These are phyloP conservation scores for Panopea generosa DNA, from an alignment of 2,888 invertebrate species.

Conservation along the genomic window DNA sequence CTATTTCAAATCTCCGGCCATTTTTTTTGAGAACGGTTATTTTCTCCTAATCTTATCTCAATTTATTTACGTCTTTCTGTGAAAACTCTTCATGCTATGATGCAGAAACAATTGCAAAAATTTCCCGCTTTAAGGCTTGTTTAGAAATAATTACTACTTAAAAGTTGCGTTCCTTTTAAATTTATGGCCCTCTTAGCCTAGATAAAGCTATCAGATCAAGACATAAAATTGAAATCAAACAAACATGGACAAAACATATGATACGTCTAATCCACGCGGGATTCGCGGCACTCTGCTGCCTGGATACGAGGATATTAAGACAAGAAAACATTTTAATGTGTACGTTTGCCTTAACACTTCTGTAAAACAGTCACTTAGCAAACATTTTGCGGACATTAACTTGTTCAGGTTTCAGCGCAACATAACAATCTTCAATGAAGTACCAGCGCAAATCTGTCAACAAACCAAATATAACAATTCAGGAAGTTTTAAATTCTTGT, in stretches of 20 bases:
- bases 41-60: too few species aligned
- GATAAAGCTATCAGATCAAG: neutral
- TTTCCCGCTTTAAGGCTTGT: too few species aligned
- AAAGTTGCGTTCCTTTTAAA: too few species aligned
- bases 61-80: too few species aligned
- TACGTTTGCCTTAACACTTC: conserved; percentile 17
- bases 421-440: neutral
- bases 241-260: neutral
- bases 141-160: too few species aligned
- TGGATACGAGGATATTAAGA: conserved; percentile 12
- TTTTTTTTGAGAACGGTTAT: too few species aligned
- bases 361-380: conserved; percentile 56
- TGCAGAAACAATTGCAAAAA: too few species aligned
- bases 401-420: neutral
- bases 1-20: too few species aligned
- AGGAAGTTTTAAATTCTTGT: too few species aligned
- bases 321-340: conserved; percentile 4
- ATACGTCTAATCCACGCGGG: conserved; percentile 7
- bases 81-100: too few species aligned
- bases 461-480: neutral
- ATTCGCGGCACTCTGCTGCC: conserved; percentile 13
- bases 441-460: neutral
- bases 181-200: too few species aligned
- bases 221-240: conserved; percentile 2
- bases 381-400: conserved; percentile 45